Base-by-base conservation (phyloP, 2,888 invertebrate species). In the Perdita meconis region DNA sequence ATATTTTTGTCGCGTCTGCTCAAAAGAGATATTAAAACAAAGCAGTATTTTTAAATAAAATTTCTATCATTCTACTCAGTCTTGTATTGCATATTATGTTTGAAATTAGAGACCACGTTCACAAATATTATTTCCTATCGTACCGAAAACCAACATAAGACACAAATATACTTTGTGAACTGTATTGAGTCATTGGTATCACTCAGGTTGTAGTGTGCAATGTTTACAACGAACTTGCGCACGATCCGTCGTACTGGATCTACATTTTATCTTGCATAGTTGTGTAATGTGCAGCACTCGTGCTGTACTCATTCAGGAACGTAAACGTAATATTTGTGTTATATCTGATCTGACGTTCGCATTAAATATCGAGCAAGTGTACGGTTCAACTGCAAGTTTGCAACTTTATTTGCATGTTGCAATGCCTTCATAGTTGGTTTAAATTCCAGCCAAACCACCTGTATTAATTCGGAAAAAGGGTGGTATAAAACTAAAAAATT, bases 341-440 rank as follows among this genome's bases (percentile, higher is more conserved):
- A n/a, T n/a, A n/a, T n/a, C n/a, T n/a, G 77, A 74, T 73, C 57
- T 50, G 50, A 42, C 47, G 44, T 57, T 42, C 34, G 59, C 81
- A 82, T 86, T 80, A 82, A 86, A 84, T 84, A 82, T 81, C 65
- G 50, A 83, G 73, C 78, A 81, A 83, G n/a, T n/a, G n/a, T n/a
- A n/a, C n/a, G n/a, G n/a, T n/a, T n/a, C n/a, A n/a, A n/a, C n/a
- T n/a, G n/a, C n/a, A n/a, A n/a, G n/a, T n/a, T n/a, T n/a, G n/a
- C n/a, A 2, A 96, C 95, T 93, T 96, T 94, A 10, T 94, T 93
- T 3, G 95, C 94, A 42, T 93, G 92, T 47, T 95, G 94, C 57
- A 98, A 94, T 0, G 97, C 96, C 92, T 97, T 98, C 92, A 97
- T 95, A 10, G 97, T 96, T 50, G 96, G 95, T 76, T 96, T 95